Evolutionary conservation across 92 coral and sea anemone genomes (phyloP), one percentile per base, ranked within the genome.

Genomic region (Zoanthus sansibaricus): DNA sequence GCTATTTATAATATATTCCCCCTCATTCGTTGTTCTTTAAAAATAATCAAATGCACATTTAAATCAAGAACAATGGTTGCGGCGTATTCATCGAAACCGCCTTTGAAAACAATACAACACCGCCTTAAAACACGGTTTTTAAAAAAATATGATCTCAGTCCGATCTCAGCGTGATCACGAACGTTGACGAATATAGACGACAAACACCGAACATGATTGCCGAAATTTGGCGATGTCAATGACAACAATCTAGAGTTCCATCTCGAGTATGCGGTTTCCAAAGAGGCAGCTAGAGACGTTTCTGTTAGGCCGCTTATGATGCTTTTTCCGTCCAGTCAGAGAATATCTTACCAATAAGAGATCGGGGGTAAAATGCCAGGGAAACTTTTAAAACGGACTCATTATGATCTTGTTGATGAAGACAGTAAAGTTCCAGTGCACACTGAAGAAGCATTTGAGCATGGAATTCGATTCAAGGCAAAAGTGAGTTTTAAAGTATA

Each of bases 401-500:
- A 93, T 17, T 96, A 96, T 91, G 96, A 93, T 83, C 94, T 96
- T 17, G 99, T 96, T 25, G 99, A 96, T 83, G 99, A 96, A 75
- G 99, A 96, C 51, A 89, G 94, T 55, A 96, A 96, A 87, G 90
- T 95, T 59, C 99, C 99, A 5, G 98, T 91, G 5, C 96, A 91
- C 79, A 93, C 94, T 30, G 98, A 96, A 86, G 92, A 94, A 20
- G 96, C 99, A 13, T 96, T 96, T 79, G 98, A 96, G 79, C 99
- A 95, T 83, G 99, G 99, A 66, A 93, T 96, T 64, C 89, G 92
- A 21, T 96, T 96, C 91, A 93, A 95, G 88, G 99, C 95, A 45
- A 96, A 93, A 93, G 99, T 96, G 56, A 72, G 92, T 74, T 25
- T 42, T 42, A 18, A 80, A 10, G 1, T 3, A 4, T 17, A 18